Percentiles rank a stretch among this genome's conserved stretches.
These are phyloP conservation scores for Micromesistius poutassou DNA, from an alignment of 2,797 vertebrate genomes.

Conservation along the genomic window DNA sequence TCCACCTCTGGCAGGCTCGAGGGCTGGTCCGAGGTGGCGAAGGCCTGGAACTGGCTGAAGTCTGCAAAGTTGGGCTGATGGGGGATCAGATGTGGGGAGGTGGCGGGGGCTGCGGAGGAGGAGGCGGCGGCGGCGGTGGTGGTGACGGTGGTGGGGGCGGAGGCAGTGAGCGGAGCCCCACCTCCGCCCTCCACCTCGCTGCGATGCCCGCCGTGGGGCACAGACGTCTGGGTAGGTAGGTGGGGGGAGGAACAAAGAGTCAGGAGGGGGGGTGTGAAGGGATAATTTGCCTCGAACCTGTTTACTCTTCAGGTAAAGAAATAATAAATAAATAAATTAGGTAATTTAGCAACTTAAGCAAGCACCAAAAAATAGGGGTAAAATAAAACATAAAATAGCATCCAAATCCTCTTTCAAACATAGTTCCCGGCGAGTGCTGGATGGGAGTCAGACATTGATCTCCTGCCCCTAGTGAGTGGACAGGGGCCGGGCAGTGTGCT, in stretches of 20 bases:
- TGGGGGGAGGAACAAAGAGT: neutral
- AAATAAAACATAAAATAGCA: too few species aligned
- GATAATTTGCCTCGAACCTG: neutral
- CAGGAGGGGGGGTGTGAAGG: neutral
- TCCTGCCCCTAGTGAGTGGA: too few species aligned
- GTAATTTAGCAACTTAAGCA: too few species aligned
- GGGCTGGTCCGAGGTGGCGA: conserved; percentile 78
- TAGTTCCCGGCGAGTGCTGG: too few species aligned
- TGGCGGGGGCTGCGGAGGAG: conserved; percentile 71
- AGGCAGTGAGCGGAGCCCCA: conserved; percentile 35
- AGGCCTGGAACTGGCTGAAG: conserved; percentile 96
- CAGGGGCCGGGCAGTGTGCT: neutral
- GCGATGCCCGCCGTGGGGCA: conserved; percentile 80
- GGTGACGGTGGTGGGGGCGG: neutral
- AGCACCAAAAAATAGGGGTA: too few species aligned
- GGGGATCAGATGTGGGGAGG: conserved; percentile 95
- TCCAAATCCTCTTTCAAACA: too few species aligned
- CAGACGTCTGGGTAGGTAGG: conserved; percentile 73
- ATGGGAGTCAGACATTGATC: too few species aligned
- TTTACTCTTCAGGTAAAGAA: neutral
- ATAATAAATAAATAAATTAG: neutral
- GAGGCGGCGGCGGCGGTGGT: neutral
- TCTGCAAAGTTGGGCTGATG: conserved; percentile 99
- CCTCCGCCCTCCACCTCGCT: conserved; percentile 81
- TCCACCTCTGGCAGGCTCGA: conserved; percentile 83